Conservation (phyloP, 2,113 vertebrate genomes). For the Heterotis niloticus region DNA sequence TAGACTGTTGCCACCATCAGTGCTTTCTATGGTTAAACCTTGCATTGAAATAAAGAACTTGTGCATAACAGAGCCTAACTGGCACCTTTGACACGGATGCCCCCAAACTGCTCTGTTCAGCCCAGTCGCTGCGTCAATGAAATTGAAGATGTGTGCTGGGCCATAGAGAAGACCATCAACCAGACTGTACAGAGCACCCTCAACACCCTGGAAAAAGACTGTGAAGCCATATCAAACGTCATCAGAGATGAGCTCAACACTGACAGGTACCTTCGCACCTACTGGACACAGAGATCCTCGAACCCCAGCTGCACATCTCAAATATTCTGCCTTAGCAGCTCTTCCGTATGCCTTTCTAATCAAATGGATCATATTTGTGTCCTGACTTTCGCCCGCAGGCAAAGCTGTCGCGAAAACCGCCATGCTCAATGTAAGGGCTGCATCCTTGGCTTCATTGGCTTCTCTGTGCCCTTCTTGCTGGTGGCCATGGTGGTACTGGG, state of each 20-base stretch:
- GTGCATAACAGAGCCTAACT: too few relatives aligned
- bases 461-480: conserved; percentile 63
- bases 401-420: conserved; percentile 54
- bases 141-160: conserved; percentile 71
- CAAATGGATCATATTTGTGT: too few relatives aligned
- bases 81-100: too few relatives aligned
- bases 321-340: background rate
- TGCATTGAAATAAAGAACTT: too few relatives aligned
- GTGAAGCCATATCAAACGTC: conserved; percentile 64
- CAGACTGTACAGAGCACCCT: conserved; percentile 75
- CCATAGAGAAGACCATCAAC: conserved; percentile 75
- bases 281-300: background rate
- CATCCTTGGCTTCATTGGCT: conserved; percentile 63
- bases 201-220: conserved; percentile 74
- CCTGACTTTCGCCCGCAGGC: too few relatives aligned
- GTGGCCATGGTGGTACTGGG: conserved; percentile 60
- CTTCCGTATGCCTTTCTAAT: too few relatives aligned
- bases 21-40: too few relatives aligned
- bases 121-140: conserved; percentile 75
- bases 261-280: conserved; percentile 53
- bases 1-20: too few relatives aligned
- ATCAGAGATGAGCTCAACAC: conserved; percentile 50
- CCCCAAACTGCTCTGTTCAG: too few relatives aligned
- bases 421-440: conserved; percentile 64
- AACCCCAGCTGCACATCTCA: too few relatives aligned